Evolutionary conservation across 30 jellyfish, hydroid and myxozoan species (phyloP), one percentile per base, ranked within the genome.

Genomic region (Chironex yamaguchii): DNA sequence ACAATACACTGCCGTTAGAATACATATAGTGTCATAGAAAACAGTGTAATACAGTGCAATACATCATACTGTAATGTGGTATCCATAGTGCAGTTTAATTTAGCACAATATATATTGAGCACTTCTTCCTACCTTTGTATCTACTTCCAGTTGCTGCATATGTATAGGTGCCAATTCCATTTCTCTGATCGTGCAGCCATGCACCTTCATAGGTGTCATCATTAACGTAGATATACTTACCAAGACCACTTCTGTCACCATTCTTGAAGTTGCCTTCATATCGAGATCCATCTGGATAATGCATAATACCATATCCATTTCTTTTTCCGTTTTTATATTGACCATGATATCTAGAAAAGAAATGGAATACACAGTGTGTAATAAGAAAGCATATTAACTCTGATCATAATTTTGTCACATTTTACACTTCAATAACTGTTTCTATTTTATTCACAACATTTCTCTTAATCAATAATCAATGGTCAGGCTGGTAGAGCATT

Each of bases 271-370:
- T 29, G 4, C 98, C 98, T 0, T 74, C 82, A 23, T 91, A 91
- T 26, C 30, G 76, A 76, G 90, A 65, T 11, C 96, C 96, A 63
- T 91, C 94, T n/a, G 96, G 94, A 63, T 79, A 91, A 4, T 58
- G 23, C 96, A 84, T 84, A 13, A 67, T 36, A 4, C 98, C 98
- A 0, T 26, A 36, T 2, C 98, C 98, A 36, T 81, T 32, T 31
- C 95, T 79, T 62, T 67, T 23, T 1, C 96, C 98, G 12, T 91
- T 69, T 25, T 62, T 66, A 80, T 29, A 89, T 4, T 53, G 24
- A 3, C 97, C 97, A 0, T 20, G 24, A 63, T 79, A 89, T 30
- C 97, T 79, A 26, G 0, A 48, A 4, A 11, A 24, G 30, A 29
- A 24, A 6, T 58, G 33, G 33, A 58, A 58, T 4, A 24, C 9